phyloP scores from a whole-genome alignment of 2,888 invertebrate genomes.

The Troides helena region DNA sequence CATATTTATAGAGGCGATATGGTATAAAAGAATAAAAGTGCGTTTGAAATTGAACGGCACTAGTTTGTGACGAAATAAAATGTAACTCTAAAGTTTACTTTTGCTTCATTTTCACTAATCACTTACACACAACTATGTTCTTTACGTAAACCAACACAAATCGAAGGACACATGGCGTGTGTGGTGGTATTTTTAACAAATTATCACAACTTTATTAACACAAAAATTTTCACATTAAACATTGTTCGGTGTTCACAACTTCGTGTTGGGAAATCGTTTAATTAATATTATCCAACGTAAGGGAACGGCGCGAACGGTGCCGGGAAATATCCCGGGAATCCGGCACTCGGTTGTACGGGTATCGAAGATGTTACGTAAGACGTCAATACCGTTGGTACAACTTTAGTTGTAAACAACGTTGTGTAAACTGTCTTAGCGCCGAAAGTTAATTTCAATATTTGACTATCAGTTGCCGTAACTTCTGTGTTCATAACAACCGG shows the following conservation, averaged over 20 bases:
- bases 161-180: conserved; percentile 45
- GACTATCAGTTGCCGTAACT: conserved; percentile 89
- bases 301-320: conserved; percentile 88
- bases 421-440: conserved; percentile 95
- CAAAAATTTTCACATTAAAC: conserved; percentile 41
- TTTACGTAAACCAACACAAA: conserved; percentile 51
- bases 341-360: conserved; percentile 85
- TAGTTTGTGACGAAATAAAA: conserved; percentile 4
- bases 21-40: neutral
- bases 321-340: conserved; percentile 89
- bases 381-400: conserved; percentile 91
- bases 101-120: conserved; percentile 49
- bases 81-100: conserved; percentile 23
- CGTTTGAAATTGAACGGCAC: conserved; percentile 7
- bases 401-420: conserved; percentile 89
- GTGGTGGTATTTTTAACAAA: conserved; percentile 48
- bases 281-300: conserved; percentile 82
- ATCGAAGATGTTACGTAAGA: conserved; percentile 90
- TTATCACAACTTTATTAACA: conserved; percentile 35
- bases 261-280: neutral
- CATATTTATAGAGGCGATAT: conserved; percentile 30
- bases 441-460: conserved; percentile 91
- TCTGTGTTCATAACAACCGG: conserved; percentile 90
- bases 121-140: conserved; percentile 67
- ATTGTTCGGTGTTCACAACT: conserved; percentile 20